Evolutionary conservation across 1,140 invertebrate genomes (phyloP).

Genomic region (Diprion similis): DNA sequence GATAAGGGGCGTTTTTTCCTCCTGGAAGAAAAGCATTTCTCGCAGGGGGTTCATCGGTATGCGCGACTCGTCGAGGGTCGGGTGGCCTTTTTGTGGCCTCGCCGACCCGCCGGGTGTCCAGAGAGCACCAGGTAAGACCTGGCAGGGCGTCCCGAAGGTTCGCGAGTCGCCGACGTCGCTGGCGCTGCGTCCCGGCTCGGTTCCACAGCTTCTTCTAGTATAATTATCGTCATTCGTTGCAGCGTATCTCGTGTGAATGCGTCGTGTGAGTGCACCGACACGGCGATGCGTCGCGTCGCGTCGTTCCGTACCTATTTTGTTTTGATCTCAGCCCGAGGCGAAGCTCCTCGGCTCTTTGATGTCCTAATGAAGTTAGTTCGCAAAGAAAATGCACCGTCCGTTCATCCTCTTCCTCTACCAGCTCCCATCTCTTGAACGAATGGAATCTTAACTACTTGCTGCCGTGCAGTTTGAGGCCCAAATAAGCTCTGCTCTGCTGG

Average conservation of each 20-base stretch:
- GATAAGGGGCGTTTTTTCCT: slow-evolving; percentile 28
- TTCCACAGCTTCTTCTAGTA: not conserved
- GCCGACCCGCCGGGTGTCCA: not conserved
- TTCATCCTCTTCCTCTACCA: not conserved
- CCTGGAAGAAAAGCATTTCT: slow-evolving; percentile 15
- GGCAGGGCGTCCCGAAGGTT: not conserved
- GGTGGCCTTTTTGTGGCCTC: slow-evolving; percentile 36
- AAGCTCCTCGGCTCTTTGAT: slow-evolving; percentile 34
- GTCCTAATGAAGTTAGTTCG: slow-evolving; percentile 39
- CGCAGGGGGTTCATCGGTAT: slow-evolving; percentile 50
- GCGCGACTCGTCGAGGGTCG: slow-evolving; percentile 42
- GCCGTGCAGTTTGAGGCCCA: not conserved
- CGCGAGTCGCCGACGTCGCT: not conserved
- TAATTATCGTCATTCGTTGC: slow-evolving; percentile 16
- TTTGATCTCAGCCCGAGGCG: slow-evolving; percentile 3
- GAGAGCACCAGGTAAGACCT: not conserved
- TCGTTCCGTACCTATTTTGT: slow-evolving; percentile 11
- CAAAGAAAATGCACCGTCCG: slow-evolving; percentile 34
- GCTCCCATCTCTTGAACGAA: not conserved
- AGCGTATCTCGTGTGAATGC: not conserved
- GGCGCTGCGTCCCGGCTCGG: not conserved
- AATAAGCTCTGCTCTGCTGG: slow-evolving; percentile 21
- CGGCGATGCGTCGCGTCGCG: not conserved
- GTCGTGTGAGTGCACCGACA: not conserved
- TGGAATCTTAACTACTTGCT: not conserved